phyloP scores from a whole-genome alignment of 2,797 vertebrate species.

The Sebastes aleutianus region DNA sequence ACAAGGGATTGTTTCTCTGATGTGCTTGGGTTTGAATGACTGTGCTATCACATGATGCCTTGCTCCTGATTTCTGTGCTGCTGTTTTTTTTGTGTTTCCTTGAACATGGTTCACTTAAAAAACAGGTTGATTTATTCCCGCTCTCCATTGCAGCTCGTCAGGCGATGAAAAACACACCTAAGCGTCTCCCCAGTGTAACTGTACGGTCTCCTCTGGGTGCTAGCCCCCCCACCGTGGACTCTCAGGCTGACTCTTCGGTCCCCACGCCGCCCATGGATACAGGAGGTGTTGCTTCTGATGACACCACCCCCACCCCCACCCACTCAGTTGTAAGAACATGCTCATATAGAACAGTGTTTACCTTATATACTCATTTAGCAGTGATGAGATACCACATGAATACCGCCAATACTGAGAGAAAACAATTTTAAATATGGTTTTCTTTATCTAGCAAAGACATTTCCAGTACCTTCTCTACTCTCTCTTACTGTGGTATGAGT shows the following conservation, averaged over 20 bases:
- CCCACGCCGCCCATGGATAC: conserved; percentile 83
- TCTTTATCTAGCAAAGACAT: neutral
- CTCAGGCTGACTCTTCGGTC: conserved; percentile 68
- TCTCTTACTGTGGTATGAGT: no score
- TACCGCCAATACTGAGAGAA: neutral
- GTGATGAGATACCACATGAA: neutral
- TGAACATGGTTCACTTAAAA: neutral
- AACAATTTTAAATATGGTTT: neutral
- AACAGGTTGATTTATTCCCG: neutral
- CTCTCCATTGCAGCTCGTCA: conserved; percentile 87
- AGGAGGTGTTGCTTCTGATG: conserved; percentile 82
- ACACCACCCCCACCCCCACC: conserved; percentile 81
- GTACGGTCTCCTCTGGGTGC: conserved; percentile 92
- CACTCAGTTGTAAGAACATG: conserved; percentile 72
- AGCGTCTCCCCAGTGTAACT: conserved; percentile 89
- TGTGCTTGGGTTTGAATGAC: neutral
- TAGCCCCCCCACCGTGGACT: conserved; percentile 88
- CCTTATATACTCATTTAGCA: neutral
- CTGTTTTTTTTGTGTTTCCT: neutral
- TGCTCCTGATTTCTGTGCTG: neutral
- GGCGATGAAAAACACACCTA: conserved; percentile 94
- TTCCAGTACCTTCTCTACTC: neutral
- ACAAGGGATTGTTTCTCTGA: neutral
- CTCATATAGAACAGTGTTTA: neutral
- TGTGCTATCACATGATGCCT: neutral